Evolutionary conservation across 92 coral and sea anemone genomes (phyloP), one percentile per base, ranked within the genome.

Genomic region (Actinernus sp.): DNA sequence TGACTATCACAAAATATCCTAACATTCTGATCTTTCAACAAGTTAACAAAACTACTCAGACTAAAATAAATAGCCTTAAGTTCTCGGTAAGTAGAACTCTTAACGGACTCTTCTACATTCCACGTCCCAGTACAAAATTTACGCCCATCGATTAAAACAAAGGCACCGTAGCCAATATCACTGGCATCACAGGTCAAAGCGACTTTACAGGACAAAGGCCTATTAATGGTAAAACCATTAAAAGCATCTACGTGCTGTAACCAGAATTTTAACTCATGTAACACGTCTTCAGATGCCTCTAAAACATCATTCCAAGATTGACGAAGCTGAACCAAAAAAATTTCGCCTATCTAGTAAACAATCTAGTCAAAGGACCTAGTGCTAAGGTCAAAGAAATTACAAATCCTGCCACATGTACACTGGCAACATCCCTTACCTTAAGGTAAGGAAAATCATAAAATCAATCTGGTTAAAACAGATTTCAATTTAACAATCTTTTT

Each of bases 301-400:
- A 73, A n/a, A 2, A 49, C 58, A 26, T 67, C 74, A 25, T 64
- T 21, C 60, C 74, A 73, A 22, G 60, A 28, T n/a, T 41, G n/a
- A 36, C 81, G 26, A 24, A 26, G n/a, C 24, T 60, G 55, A 25
- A 23, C 11, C 45, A 45, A 28, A 49, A 34, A 73, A 60, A 61
- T 61, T 61, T 61, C 62, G 62, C 62, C 38, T 73, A 73, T 48
- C 81, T 41, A 8, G 81, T 73, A 51, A 73, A 73, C 27, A 65
- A 65, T 38, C 48, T 26, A 33, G 58, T 56, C 12, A 60, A 23
- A 31, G 79, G 79, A 24, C n/a, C n/a, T n/a, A n/a, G n/a, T n/a
- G n/a, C n/a, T n/a, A n/a, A n/a, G n/a, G n/a, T n/a, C n/a, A 78
- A 50, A 12, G 85, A 56, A 43, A 78, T 71, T 26, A 78, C 58